Conservation (phyloP, 2,888 invertebrate genomes). For the Drosophila multiciliata region DNA sequence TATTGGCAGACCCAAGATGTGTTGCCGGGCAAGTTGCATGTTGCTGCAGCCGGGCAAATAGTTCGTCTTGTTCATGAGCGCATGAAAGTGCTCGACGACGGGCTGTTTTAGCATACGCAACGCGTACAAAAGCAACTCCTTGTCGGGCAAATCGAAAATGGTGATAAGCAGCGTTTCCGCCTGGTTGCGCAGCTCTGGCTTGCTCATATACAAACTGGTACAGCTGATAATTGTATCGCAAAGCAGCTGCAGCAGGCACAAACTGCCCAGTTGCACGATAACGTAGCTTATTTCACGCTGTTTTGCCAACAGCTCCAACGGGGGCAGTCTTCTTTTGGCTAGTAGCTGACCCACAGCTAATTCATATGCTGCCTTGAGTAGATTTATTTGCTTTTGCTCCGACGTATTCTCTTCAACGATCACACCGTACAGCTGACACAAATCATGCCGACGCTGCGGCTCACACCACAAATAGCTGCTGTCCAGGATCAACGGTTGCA, state of each 20-base stretch:
- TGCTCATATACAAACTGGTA: slow-evolving; percentile 53
- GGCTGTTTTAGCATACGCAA: slow-evolving; percentile 67
- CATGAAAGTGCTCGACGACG: slow-evolving; percentile 77
- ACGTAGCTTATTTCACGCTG: slow-evolving; percentile 57
- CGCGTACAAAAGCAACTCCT: slow-evolving; percentile 51
- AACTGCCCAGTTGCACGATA: slow-evolving; percentile 75
- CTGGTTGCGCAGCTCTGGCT: slow-evolving; percentile 57
- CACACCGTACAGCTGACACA: slow-evolving; percentile 1
- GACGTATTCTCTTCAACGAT: background rate
- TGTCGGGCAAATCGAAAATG: slow-evolving; percentile 69
- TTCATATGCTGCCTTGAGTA: slow-evolving; percentile 40
- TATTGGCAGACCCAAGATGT: slow-evolving; percentile 82
- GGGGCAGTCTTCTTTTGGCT: background rate
- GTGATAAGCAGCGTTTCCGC: slow-evolving; percentile 70
- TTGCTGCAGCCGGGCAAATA: slow-evolving; percentile 65
- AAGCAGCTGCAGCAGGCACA: slow-evolving; percentile 65
- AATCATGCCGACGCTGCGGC: slow-evolving; percentile 29
- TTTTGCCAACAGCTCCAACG: slow-evolving; percentile 27
- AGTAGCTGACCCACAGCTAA: slow-evolving; percentile 40
- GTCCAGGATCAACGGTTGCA: slow-evolving; percentile 64
- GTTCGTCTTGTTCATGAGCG: slow-evolving; percentile 75
- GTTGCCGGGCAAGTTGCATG: slow-evolving; percentile 50
- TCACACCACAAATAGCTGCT: slow-evolving; percentile 49
- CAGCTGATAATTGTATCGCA: slow-evolving; percentile 68
- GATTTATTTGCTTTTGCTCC: slow-evolving; percentile 25